These are phyloP conservation scores for Raja brachyura DNA, from an alignment of 2,113 vertebrate genomes.

Conservation along the genomic window DNA sequence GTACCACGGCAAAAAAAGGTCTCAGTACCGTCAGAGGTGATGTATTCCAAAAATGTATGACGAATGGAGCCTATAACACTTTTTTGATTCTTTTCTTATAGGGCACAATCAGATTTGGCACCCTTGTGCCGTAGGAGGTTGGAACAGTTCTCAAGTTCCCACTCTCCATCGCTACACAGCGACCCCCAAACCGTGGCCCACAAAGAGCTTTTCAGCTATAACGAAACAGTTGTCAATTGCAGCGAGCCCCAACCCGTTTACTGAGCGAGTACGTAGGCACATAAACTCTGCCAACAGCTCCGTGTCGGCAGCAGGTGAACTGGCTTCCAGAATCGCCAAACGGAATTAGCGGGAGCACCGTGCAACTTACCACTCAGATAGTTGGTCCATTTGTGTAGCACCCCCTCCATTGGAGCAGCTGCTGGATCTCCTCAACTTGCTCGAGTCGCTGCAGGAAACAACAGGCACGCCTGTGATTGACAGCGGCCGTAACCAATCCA, in stretches of 20 bases:
- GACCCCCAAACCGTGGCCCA: too few relatives aligned
- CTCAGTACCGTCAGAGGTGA: too few relatives aligned
- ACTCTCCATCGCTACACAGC: background rate
- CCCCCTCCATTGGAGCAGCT: constrained; percentile 44
- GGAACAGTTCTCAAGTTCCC: background rate
- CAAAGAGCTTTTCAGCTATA: background rate
- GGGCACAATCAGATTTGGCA: background rate
- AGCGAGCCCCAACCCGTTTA: background rate
- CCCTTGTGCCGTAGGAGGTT: background rate
- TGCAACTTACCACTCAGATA: constrained; percentile 44
- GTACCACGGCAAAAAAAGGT: background rate
- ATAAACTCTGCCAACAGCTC: background rate
- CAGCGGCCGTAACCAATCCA: background rate
- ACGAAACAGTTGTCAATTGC: background rate
- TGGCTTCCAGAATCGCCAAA: background rate
- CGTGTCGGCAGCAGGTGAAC: background rate
- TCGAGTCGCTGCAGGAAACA: background rate
- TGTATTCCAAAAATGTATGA: too few relatives aligned
- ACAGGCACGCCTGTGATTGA: background rate
- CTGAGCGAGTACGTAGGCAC: background rate
- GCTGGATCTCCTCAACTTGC: background rate
- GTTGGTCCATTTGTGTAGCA: constrained; percentile 48
- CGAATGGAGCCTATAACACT: too few relatives aligned
- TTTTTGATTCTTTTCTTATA: too few relatives aligned
- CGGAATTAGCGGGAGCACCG: background rate